These are phyloP conservation scores for Herpetotheres cachinnans DNA, from an alignment of 2,113 vertebrate species.

Conservation along the genomic window DNA sequence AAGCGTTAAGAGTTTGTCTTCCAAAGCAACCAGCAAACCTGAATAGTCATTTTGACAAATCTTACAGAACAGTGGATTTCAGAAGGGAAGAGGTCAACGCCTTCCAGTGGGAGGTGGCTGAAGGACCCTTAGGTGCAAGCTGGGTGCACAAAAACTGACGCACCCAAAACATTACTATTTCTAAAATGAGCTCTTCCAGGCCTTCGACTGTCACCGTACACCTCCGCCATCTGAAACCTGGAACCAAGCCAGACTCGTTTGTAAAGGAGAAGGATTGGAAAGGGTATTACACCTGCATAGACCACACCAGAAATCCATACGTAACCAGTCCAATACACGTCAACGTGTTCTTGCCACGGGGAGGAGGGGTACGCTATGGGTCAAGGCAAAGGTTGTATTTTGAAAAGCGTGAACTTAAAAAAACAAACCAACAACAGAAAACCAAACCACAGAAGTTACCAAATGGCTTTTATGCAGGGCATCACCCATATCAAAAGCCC, in stretches of 20 bases:
- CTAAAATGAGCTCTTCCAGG: not conserved
- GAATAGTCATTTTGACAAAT: not conserved
- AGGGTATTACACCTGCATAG: not conserved
- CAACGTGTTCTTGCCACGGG: rapidly evolving
- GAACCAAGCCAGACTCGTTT: not conserved
- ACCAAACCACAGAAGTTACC: not conserved
- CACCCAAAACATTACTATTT: not conserved
- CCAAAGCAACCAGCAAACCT: not conserved
- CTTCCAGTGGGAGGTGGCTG: not conserved
- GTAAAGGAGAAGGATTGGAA: not conserved
- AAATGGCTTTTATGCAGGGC: not conserved
- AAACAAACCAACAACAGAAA: not conserved
- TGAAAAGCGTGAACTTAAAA: not conserved
- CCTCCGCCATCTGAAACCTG: not conserved
- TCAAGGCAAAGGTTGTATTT: not conserved
- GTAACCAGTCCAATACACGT: not conserved
- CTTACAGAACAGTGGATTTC: rapidly evolving
- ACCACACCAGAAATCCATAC: not conserved
- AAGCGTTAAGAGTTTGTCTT: not conserved
- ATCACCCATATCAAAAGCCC: not conserved
- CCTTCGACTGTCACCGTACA: not conserved
- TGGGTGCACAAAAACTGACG: not conserved
- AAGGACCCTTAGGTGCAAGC: not conserved
- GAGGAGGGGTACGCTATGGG: not conserved
- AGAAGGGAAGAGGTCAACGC: rapidly evolving